Conservation (phyloP, 2,113 vertebrate genomes). For the Chlamydotis undulata region DNA sequence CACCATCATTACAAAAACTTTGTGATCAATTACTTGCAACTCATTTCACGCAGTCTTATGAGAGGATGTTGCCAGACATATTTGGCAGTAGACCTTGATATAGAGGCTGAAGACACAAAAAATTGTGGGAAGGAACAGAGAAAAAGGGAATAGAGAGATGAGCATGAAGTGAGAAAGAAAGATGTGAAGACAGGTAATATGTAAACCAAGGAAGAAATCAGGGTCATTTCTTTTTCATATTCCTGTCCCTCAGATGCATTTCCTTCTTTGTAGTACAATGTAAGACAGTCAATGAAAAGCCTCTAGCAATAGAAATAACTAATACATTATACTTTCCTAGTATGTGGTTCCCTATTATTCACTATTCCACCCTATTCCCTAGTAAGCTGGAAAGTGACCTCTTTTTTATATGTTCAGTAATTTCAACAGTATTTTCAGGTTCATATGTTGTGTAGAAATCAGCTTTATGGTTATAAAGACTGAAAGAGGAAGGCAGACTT, state of each 20-base stretch:
- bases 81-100: neutral
- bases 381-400: neutral
- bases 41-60: neutral
- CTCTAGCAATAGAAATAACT: neutral
- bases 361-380: neutral
- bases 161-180: neutral
- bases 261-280: neutral
- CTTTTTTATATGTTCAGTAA: neutral
- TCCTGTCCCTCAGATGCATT: neutral
- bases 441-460: neutral
- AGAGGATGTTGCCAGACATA: neutral
- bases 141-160: neutral
- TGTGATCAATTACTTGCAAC: neutral
- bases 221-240: neutral
- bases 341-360: neutral
- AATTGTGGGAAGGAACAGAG: neutral
- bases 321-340: neutral
- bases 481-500: neutral
- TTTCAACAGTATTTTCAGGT: neutral
- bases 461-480: neutral
- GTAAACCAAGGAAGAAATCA: neutral
- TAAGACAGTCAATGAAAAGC: neutral
- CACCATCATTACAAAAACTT: neutral
- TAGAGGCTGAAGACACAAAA: neutral
- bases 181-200: neutral